A percentile compares a stretch with the other conserved stretches of the same genome.
These are phyloP conservation scores for Dasypus novemcinctus DNA, from an alignment of 2,113 vertebrate genomes.

Conservation along the genomic window DNA sequence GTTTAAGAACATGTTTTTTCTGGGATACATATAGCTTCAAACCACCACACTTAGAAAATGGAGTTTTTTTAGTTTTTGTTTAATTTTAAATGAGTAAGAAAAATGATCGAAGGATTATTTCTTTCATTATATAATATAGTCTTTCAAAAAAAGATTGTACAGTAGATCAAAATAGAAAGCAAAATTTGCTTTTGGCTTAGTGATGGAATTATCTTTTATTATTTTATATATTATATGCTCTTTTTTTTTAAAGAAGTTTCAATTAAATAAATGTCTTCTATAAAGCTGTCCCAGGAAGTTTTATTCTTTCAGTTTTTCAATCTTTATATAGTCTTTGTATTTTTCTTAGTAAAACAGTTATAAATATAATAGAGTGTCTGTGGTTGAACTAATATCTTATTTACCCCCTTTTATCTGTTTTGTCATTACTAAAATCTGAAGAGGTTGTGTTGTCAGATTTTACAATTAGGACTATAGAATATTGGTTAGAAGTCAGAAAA, in stretches of 20 bases:
- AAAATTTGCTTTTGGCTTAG: conserved; percentile 24
- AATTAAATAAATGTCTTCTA: conserved; percentile 17
- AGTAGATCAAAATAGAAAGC: background rate
- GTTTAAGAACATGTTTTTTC: too few species aligned
- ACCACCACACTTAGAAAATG: background rate
- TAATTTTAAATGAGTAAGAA: conserved; percentile 32
- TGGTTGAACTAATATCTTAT: background rate
- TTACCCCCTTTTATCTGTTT: background rate
- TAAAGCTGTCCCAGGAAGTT: background rate
- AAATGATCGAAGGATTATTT: background rate
- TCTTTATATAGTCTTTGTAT: background rate
- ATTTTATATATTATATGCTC: conserved; percentile 36
- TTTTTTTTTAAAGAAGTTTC: background rate
- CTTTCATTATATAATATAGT: background rate
- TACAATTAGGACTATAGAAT: background rate
- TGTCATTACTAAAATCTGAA: conserved; percentile 4
- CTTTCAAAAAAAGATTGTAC: background rate
- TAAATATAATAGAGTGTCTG: background rate
- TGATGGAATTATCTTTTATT: conserved; percentile 38
- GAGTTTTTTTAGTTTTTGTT: too few species aligned
- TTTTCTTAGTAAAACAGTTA: background rate
- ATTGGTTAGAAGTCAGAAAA: background rate
- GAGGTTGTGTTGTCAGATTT: background rate
- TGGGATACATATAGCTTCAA: too few species aligned
- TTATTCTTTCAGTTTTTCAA: background rate